A percentile compares a stretch with the other conserved stretches of the same genome.
phyloP scores from a whole-genome alignment of 2,888 invertebrate species.

The Scotopteryx bipunctaria region DNA sequence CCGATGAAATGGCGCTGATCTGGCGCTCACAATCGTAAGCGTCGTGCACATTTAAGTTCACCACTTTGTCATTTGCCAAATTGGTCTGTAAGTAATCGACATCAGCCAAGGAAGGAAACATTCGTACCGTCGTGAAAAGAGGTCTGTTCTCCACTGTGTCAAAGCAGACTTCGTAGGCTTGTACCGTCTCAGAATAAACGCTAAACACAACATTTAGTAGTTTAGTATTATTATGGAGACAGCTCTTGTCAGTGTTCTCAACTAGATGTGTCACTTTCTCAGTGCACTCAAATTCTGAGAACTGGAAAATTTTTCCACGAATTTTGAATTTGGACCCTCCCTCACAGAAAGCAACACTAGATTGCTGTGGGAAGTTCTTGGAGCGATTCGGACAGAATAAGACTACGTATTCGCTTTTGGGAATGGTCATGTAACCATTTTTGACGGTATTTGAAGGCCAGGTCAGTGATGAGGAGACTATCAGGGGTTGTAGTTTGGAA shows the following conservation, averaged over 20 bases:
- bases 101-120: conserved; percentile 37
- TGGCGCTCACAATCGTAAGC: conserved; percentile 54
- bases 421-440: conserved; percentile 44
- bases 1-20: conserved; percentile 28
- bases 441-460: conserved; percentile 37
- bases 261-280: conserved; percentile 38
- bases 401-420: conserved; percentile 32
- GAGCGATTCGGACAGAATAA: conserved; percentile 50
- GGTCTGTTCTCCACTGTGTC: conserved; percentile 45
- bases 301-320: conserved; percentile 38
- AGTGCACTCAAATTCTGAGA: conserved; percentile 50
- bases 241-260: conserved; percentile 34
- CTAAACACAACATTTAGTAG: conserved; percentile 45
- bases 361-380: conserved; percentile 29
- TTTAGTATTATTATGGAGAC: conserved; percentile 43
- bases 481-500: conserved; percentile 44
- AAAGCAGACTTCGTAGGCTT: conserved; percentile 54
- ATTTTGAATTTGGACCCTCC: conserved; percentile 43
- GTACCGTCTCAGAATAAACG: conserved; percentile 9
- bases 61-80: conserved; percentile 40
- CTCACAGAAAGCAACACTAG: conserved; percentile 44
- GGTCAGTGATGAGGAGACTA: conserved; percentile 33
- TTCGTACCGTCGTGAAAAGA: conserved; percentile 43
- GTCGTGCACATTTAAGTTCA: conserved; percentile 41
- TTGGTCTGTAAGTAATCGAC: conserved; percentile 16